Conservation (phyloP, 1,140 invertebrate genomes). For the Schlechtendalia chinensis region DNA sequence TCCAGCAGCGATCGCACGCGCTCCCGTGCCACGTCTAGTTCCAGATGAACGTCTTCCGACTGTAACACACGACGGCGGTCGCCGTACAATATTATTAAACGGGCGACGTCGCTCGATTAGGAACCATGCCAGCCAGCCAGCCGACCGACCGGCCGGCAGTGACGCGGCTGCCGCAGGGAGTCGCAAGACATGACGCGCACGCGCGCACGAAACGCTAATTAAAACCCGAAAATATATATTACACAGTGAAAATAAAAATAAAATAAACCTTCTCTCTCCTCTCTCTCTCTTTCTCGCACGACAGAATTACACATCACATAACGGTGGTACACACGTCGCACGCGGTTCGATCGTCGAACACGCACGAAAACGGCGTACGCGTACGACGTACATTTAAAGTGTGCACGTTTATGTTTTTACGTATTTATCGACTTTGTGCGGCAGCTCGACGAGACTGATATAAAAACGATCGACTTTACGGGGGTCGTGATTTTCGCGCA, state of each 20-base stretch:
- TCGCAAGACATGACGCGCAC: background rate
- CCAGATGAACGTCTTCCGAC: conserved; percentile 63
- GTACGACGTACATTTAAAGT: too few relatives aligned
- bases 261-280: background rate
- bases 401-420: too few relatives aligned
- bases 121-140: conserved; percentile 21
- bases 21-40: conserved; percentile 66
- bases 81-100: conserved; percentile 23
- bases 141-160: too few relatives aligned
- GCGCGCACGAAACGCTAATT: conserved; percentile 28
- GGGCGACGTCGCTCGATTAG: conserved; percentile 35
- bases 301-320: too few relatives aligned
- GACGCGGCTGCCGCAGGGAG: background rate
- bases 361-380: too few relatives aligned
- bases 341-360: too few relatives aligned
- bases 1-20: conserved; percentile 71
- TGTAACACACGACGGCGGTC: conserved; percentile 45
- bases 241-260: background rate
- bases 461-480: too few relatives aligned
- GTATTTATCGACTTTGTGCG: too few relatives aligned
- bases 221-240: conserved; percentile 45
- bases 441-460: too few relatives aligned
- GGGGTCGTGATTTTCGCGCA: too few relatives aligned
- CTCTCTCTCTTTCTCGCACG: background rate
- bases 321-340: too few relatives aligned